Evolutionary conservation across 1,140 invertebrate species (phyloP).

Genomic region (Teleogryllus occipitalis): DNA sequence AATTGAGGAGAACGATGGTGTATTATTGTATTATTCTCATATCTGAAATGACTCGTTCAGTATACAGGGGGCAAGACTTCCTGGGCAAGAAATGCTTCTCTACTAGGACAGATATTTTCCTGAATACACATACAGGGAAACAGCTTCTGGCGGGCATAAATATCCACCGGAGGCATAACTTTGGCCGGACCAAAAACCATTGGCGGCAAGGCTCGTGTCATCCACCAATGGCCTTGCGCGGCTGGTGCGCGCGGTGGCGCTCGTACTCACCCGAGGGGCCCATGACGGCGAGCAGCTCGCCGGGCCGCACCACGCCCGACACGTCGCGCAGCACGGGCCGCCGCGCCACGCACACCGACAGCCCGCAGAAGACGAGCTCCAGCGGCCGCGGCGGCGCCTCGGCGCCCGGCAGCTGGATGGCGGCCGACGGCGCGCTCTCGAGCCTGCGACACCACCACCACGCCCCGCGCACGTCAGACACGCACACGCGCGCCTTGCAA

Average conservation of each 20-base stretch:
- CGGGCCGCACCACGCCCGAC: conserved; percentile 64
- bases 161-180: no score
- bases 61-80: no score
- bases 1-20: no score
- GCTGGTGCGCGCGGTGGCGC: neutral
- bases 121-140: no score
- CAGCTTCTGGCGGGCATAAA: no score
- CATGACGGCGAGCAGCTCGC: conserved; percentile 74
- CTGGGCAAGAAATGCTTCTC: no score
- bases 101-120: no score
- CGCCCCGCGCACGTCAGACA: neutral
- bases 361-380: conserved; percentile 59
- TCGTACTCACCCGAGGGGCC: conserved; percentile 60
- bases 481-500: neutral
- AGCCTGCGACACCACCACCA: conserved; percentile 35
- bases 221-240: neutral
- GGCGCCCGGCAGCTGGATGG: conserved; percentile 39
- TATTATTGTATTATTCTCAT: no score
- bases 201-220: no score
- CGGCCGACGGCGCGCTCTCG: conserved; percentile 29
- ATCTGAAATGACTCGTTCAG: no score
- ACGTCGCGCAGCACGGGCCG: conserved; percentile 61
- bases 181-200: no score
- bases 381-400: conserved; percentile 45
- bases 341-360: conserved; percentile 44